Evolutionary conservation across 2,797 vertebrate genomes (phyloP).

Genomic region (Cottoperca gobio): DNA sequence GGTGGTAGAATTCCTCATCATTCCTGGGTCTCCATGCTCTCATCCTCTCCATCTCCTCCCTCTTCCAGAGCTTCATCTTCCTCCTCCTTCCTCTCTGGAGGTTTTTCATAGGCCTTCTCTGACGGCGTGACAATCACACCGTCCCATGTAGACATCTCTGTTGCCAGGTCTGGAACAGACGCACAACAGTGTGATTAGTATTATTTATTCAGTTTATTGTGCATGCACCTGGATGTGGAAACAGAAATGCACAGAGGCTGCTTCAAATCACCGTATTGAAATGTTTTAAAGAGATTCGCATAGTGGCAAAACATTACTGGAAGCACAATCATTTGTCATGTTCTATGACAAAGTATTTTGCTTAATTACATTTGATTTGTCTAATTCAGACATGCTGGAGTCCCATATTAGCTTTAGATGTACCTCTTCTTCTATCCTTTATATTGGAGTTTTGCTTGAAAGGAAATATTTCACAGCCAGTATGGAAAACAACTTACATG

Average conservation of each 20-base stretch:
- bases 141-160: conserved; percentile 98
- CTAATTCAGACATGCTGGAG: background rate
- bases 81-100: conserved; percentile 96
- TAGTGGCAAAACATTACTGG: background rate
- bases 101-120: conserved; percentile 97
- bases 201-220: background rate
- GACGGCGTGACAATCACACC: conserved; percentile 97
- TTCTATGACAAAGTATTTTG: background rate
- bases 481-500: too few relatives aligned
- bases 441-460: background rate
- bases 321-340: background rate
- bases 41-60: conserved; percentile 91
- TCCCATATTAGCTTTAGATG: background rate
- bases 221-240: background rate
- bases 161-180: conserved; percentile 86
- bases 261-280: background rate
- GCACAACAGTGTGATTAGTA: background rate
- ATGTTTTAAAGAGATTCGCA: background rate
- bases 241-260: background rate
- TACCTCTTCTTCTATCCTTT: background rate
- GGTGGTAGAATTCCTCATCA: conserved; percentile 69
- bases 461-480: background rate
- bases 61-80: conserved; percentile 95
- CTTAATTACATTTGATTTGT: too few relatives aligned
- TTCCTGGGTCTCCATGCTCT: conserved; percentile 98